phyloP scores from a whole-genome alignment of 2,797 vertebrate species.

The Pseudomugil tenellus region DNA sequence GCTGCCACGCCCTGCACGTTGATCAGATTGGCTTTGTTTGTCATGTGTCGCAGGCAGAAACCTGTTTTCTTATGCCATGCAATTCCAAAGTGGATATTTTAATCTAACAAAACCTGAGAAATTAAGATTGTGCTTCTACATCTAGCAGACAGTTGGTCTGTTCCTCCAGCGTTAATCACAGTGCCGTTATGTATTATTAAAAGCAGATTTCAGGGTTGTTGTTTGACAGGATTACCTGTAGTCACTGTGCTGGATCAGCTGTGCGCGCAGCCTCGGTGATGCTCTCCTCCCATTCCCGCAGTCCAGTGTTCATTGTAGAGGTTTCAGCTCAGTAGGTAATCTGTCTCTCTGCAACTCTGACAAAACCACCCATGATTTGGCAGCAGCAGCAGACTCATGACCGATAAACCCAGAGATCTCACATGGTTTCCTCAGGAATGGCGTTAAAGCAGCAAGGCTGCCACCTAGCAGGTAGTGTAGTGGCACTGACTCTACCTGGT shows the following conservation, averaged over 20 bases:
- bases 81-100: no score
- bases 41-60: no score
- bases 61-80: no score
- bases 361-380: constrained; percentile 34
- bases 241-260: neutral
- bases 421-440: neutral
- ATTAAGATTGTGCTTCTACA: neutral
- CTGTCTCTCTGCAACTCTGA: constrained; percentile 21
- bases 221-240: neutral
- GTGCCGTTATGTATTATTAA: neutral
- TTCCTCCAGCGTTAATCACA: neutral
- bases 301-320: neutral
- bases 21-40: no score
- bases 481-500: neutral
- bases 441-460: constrained; percentile 10
- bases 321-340: constrained; percentile 19
- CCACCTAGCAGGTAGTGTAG: constrained; percentile 42
- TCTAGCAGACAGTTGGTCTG: neutral
- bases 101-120: no score
- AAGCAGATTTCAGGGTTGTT: neutral
- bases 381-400: constrained; percentile 27
- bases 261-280: neutral
- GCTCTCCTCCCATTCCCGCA: neutral
- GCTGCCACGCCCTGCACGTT: no score
- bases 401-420: constrained; percentile 15